A percentile compares a stretch with the other conserved stretches of the same genome.
These are phyloP conservation scores for Eulemur mongoz DNA, from an alignment of 2,797 vertebrate species.

Conservation along the genomic window DNA sequence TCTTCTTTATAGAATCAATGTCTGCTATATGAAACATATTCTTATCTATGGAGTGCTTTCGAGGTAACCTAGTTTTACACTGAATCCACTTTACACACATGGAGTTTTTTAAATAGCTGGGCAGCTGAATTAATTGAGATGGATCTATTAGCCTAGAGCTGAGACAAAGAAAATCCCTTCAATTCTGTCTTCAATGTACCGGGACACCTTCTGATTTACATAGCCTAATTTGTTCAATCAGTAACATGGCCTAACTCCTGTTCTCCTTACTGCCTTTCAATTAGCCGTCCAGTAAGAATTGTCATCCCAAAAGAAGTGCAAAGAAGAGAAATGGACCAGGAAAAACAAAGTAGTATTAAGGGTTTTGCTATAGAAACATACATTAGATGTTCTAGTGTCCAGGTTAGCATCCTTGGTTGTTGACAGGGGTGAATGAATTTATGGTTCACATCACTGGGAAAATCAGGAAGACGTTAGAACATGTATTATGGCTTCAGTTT, in stretches of 20 bases:
- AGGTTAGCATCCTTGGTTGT: neutral
- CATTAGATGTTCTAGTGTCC: neutral
- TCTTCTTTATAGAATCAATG: neutral
- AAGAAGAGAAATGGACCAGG: neutral
- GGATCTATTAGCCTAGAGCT: neutral
- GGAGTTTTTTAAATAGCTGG: neutral
- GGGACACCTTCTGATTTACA: constrained; percentile 40
- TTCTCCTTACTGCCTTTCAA: neutral
- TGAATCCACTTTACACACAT: neutral
- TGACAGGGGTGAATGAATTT: neutral
- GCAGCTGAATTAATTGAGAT: constrained; percentile 35
- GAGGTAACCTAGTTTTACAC: neutral
- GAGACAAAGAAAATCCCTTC: neutral
- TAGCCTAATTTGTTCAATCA: neutral
- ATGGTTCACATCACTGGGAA: neutral
- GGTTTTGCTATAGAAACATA: neutral
- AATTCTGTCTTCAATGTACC: neutral
- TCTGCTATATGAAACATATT: neutral
- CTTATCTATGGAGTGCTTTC: neutral
- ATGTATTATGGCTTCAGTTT: neutral
- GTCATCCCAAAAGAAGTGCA: neutral
- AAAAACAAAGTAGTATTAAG: neutral
- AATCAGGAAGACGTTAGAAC: neutral
- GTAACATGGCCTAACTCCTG: neutral
- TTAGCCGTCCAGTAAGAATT: constrained; percentile 15